Base-by-base conservation (phyloP, 2,888 invertebrate species). In the Hyposoter dolosus region DNA sequence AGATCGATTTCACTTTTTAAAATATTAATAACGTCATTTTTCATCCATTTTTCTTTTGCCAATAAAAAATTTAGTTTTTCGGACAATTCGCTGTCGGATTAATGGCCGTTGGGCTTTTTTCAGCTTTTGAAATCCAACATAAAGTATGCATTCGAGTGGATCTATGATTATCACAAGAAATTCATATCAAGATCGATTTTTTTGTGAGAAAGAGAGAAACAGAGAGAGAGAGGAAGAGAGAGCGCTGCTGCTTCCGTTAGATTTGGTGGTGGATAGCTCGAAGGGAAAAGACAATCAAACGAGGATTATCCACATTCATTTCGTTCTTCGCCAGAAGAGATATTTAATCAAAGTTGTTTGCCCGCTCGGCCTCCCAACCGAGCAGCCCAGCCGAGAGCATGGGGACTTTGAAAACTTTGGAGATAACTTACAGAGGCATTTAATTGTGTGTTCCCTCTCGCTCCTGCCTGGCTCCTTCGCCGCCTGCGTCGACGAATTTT, bases 311-410 rank as follows among this genome's bases (percentile, higher is more conserved):
- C 87, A 83, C 88, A 87, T 90, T 89, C 90, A 86, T 90, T 90
- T 89, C 85, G 87, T 83, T 86, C 88, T 88, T 79, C 74, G 88
- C 83, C 87, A 79, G 84, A 89, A 89, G 88, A 92, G 93, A 93
- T 93, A 92, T 93, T 93, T 92, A 92, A 93, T 93, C 92, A 93
- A 93, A 93, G 92, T 92, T 92, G 91, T 93, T 93, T 92, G 92
- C 92, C 60, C 78, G 75, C 77, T 56, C 72, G 78, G 65, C 83
- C 71, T 53, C 76, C 23, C 65, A 47, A 47, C 69, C 71, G 53
- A 56, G 77, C 60, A 60, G 5, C 77, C 78, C 71, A 56, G 9
- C 71, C n/a, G 79, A 43, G 66, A 56, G 89, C 88, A 88, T 89
- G 86, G 87, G 63, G 63, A 93, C 91, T 92, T 92, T 87, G 89